Evolutionary conservation across 1,140 invertebrate genomes (phyloP).

Genomic region (Apis florea): DNA sequence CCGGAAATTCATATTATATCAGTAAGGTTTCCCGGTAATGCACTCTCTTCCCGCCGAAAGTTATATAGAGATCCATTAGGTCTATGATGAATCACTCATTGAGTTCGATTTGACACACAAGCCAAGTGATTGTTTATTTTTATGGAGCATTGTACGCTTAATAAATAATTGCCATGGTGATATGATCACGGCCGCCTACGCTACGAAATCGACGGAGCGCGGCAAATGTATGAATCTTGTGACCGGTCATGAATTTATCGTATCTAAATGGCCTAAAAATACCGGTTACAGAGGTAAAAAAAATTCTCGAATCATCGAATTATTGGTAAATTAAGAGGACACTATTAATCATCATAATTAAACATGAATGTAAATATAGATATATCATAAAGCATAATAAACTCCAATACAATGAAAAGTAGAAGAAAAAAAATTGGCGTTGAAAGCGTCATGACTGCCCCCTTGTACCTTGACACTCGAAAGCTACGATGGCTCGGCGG

Average conservation of each 20-base stretch:
- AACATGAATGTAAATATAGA: conserved; percentile 6
- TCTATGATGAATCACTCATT: conserved; percentile 50
- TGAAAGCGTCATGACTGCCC: not conserved
- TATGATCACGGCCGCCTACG: not conserved
- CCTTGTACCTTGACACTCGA: conserved; percentile 42
- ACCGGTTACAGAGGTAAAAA: not conserved
- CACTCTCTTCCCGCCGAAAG: conserved; percentile 57
- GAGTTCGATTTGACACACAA: conserved; percentile 28
- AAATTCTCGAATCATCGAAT: not conserved
- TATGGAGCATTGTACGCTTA: not conserved
- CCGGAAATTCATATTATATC: conserved; percentile 33
- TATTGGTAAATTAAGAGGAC: not conserved
- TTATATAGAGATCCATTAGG: conserved; percentile 15
- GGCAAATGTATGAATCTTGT: conserved; percentile 31
- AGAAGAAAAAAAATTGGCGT: conserved; percentile 26
- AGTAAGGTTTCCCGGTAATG: conserved; percentile 21
- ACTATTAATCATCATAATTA: not conserved
- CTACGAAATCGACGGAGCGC: conserved; percentile 10
- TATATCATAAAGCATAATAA: not conserved
- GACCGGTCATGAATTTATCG: not conserved
- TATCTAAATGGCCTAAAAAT: not conserved
- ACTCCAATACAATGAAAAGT: not conserved
- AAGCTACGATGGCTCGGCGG: conserved; percentile 39
- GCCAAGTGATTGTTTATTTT: conserved; percentile 35
- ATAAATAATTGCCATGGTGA: conserved; percentile 35